Evolutionary conservation across 1,140 invertebrate species (phyloP), one percentile per base, ranked within the genome.

Genomic region (Aphelinus atriplicis): DNA sequence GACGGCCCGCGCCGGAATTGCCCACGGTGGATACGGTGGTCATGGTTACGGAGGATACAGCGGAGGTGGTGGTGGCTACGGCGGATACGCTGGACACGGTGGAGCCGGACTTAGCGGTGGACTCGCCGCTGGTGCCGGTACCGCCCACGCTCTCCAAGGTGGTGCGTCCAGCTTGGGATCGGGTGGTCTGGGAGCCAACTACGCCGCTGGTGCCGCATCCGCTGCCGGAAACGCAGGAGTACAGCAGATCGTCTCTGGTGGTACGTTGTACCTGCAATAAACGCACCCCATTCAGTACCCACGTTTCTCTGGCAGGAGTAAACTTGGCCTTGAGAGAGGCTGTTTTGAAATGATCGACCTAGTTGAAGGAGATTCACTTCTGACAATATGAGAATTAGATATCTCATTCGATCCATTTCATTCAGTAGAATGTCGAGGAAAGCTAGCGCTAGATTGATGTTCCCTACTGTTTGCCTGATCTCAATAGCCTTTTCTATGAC

Each of bases 161-260:
- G 87, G 87, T 78, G 86, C 86, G 46, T 87, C 87, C 77, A 87
- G 86, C 78, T 83, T 88, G 84, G 87, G 86, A 85, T 87, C 85
- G 64, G 85, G 85, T 65, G 86, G 85, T 81, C 84, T 88, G 75
- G 87, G 86, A 77, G 85, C 86, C 71, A 88, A 84, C 85, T 88
- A 88, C 73, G 87, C 87, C 58, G 86, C 87, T 82, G 87, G 87
- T 77, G 86, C 86, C 60, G 87, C 87, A 65, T 80, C 83, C 58
- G 87, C 87, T 71, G 87, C 87, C 84, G 86, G 86, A 48, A 81
- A 84, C 73, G 87, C 87, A 73, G 87, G 87, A 83, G 82, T 88
- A 9, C 87, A 88, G 78, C 87, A 88, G 65, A 86, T 88, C 51
- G 85, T 88, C 53, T 88, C 87, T 77, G 87, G 87, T 81, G 87